These are phyloP conservation scores for Micronycteris hirsuta DNA, from an alignment of 2,113 vertebrate genomes.

Conservation along the genomic window DNA sequence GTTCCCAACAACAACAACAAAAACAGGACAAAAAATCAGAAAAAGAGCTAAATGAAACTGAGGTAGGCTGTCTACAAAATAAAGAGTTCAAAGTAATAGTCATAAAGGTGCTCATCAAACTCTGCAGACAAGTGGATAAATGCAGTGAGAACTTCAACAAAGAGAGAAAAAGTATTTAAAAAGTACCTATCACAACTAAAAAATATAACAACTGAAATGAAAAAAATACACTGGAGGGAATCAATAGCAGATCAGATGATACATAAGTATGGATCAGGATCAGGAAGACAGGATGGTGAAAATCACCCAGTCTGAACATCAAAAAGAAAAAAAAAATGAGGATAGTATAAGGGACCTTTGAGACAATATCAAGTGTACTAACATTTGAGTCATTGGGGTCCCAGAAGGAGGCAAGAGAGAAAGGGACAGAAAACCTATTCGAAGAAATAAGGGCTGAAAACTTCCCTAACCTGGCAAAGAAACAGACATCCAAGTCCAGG, in stretches of 20 bases:
- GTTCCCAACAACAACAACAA: not conserved
- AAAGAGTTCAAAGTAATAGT: not conserved
- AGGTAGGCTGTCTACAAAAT: not conserved
- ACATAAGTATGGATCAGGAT: not conserved
- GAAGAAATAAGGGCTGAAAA: not conserved
- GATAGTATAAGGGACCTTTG: not conserved
- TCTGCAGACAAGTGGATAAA: not conserved
- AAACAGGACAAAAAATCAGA: not conserved
- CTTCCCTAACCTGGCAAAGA: not conserved
- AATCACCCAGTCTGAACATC: not conserved
- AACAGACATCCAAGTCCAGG: not conserved
- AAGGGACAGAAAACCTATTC: not conserved
- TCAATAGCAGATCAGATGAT: not conserved
- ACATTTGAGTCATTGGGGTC: not conserved
- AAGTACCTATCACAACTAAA: not conserved
- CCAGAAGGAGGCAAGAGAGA: not conserved
- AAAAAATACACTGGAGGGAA: not conserved
- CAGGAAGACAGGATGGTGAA: not conserved
- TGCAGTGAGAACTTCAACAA: not conserved
- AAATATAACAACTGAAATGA: not conserved
- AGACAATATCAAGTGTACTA: not conserved
- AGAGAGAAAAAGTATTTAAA: not conserved
- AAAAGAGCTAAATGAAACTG: not conserved
- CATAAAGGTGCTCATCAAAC: not conserved
- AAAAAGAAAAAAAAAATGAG: not conserved